These are phyloP conservation scores for Alectura lathami DNA, from an alignment of 2,113 vertebrate species.

Conservation along the genomic window DNA sequence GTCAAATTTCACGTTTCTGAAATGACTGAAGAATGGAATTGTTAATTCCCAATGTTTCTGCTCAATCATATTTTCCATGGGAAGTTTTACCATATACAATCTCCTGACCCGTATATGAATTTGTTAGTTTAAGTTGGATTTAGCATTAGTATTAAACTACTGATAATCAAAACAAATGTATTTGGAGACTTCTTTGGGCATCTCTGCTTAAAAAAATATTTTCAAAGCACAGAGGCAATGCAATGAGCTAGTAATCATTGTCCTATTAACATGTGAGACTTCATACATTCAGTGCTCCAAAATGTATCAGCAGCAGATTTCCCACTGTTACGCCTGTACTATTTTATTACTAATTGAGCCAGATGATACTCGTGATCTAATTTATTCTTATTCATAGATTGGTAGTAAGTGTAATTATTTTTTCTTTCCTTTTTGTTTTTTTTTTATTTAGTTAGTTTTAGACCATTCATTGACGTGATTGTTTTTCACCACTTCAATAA, in stretches of 20 bases:
- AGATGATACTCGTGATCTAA: constrained; percentile 27
- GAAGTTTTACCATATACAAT: background rate
- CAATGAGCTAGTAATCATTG: constrained; percentile 5
- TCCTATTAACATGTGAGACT: constrained; percentile 29
- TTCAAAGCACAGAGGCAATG: constrained; percentile 47
- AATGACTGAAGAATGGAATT: background rate
- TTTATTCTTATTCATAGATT: background rate
- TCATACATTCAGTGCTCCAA: background rate
- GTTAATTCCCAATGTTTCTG: constrained; percentile 21
- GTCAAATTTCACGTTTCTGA: background rate
- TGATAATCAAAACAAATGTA: background rate
- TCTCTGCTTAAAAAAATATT: constrained; percentile 56
- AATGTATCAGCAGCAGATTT: background rate
- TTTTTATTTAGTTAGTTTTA: constrained; percentile 26
- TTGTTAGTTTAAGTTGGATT: constrained; percentile 45
- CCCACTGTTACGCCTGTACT: constrained; percentile 16
- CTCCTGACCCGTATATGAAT: background rate
- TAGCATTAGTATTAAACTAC: constrained; percentile 30
- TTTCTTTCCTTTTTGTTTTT: constrained; percentile 47
- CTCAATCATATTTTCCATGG: background rate
- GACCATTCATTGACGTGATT: constrained; percentile 10
- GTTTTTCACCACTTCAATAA: constrained; percentile 37
- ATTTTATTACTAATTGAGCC: constrained; percentile 46
- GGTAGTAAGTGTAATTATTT: background rate
- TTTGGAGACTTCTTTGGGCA: constrained; percentile 39